Base-by-base conservation (phyloP, 30 jellyfish, hydroid and myxozoan species). In the Mastigias papua region DNA sequence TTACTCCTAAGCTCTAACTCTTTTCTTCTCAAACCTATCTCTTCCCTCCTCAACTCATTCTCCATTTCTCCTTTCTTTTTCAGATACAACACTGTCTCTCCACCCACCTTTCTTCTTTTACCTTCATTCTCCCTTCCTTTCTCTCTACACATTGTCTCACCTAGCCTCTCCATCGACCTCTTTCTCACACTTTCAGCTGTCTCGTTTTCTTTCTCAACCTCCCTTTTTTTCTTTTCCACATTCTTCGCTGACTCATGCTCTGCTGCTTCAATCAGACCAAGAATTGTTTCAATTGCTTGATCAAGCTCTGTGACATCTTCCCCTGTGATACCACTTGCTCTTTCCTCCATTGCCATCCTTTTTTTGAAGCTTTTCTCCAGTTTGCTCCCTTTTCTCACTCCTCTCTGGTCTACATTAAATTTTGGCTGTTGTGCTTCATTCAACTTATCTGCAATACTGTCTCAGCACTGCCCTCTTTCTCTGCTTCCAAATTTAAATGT, bases 381-480 rank as follows among this genome's bases (percentile, higher is more conserved):
- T 35, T 23, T 27, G 6, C 42, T 34, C 28, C 86, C 48, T 27
- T 75, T 46, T 21, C 86, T 25, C 30, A 46, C 86, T 27, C 74
- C 32, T 30, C 76, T 22, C 50, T 75, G 86, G 27, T 29, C 50
- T 35, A 75, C 86, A 35, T 26, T 21, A 75, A 75, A 46, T 42
- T 30, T 35, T 35, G 69, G 86, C 50, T 75, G 34, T 25, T 75
- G 16, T 22, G 31, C 73, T 6, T 20, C 50, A 54, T 75, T 75
- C 10, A 75, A 42, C 8, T 46, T 13, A 27, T 49, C 73, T 75
- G 86, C 73, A 23, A 75, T 50, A 22, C 25, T 21, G 25, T 75
- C 73, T 70, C 86, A 75, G 29, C 46, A 31, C 20, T 75, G 32
- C 31, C 76, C 86, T n/a, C 86, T 29, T 49, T 75, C 73, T 30